Percentiles rank a stretch among this genome's conserved stretches.
Conservation (phyloP, 2,888 invertebrate species). For the Anagyrus pseudococci region DNA sequence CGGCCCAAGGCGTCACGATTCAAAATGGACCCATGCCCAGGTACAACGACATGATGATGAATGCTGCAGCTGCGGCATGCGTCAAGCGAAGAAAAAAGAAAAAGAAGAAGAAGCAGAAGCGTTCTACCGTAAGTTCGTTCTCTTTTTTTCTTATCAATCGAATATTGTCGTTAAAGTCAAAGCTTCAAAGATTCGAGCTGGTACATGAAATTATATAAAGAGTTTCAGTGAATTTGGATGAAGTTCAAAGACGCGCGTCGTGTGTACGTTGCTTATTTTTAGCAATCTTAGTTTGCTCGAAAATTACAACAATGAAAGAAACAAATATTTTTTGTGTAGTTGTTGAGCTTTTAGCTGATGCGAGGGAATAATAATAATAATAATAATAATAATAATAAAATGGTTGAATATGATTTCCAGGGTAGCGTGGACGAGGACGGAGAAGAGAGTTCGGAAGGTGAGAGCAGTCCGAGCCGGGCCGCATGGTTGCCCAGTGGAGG, state of each 20-base stretch:
- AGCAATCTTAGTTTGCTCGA: too few relatives aligned
- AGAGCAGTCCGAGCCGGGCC: constrained; percentile 49
- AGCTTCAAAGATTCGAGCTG: too few relatives aligned
- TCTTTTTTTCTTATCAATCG: background rate
- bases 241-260: too few relatives aligned
- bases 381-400: too few relatives aligned
- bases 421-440: constrained; percentile 52
- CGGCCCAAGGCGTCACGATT: constrained; percentile 57
- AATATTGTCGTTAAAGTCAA: too few relatives aligned
- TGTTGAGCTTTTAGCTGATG: too few relatives aligned
- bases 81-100: constrained; percentile 57
- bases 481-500: constrained; percentile 50
- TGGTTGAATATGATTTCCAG: constrained; percentile 27
- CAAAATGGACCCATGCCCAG: constrained; percentile 57
- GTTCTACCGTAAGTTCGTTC: constrained; percentile 34
- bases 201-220: too few relatives aligned
- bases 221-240: too few relatives aligned
- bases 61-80: constrained; percentile 43
- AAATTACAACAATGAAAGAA: too few relatives aligned
- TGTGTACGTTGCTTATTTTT: too few relatives aligned
- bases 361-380: too few relatives aligned
- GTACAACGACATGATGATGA: constrained; percentile 47
- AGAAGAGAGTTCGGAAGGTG: constrained; percentile 54
- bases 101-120: constrained; percentile 57
- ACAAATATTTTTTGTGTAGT: too few relatives aligned